Evolutionary conservation across 2,797 vertebrate species (phyloP).

Genomic region (Catharus ustulatus): DNA sequence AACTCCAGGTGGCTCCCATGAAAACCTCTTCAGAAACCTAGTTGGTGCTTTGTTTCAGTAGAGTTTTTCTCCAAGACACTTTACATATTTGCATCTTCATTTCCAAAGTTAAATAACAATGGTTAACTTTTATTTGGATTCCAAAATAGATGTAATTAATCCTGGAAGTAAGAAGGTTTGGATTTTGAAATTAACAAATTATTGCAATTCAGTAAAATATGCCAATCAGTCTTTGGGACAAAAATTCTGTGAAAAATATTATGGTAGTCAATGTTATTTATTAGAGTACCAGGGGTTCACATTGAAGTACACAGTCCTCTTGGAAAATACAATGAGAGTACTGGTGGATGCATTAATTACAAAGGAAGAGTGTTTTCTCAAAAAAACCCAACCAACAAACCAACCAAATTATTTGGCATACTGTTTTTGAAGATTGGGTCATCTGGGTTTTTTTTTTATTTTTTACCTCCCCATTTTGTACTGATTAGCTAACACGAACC

Average conservation of each 20-base stretch:
- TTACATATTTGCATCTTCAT: background rate
- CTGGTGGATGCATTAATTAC: background rate
- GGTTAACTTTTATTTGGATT: conserved; percentile 1
- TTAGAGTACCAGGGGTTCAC: background rate
- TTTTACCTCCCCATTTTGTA: background rate
- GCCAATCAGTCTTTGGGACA: conserved; percentile 21
- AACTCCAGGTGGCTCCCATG: background rate
- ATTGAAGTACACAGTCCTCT: background rate
- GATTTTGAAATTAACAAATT: conserved; percentile 33
- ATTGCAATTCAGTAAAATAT: conserved; percentile 1
- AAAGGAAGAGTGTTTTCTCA: background rate
- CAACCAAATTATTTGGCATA: background rate
- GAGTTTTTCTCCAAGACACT: background rate
- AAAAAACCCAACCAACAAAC: background rate
- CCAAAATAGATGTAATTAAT: background rate
- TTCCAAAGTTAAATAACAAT: conserved; percentile 5
- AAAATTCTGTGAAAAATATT: conserved; percentile 31
- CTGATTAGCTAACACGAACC: background rate
- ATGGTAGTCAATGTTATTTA: background rate
- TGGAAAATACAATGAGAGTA: background rate
- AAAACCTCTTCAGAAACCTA: background rate
- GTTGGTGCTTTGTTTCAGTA: background rate
- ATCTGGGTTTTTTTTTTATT: rapidly evolving
- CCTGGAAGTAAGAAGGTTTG: conserved; percentile 1
- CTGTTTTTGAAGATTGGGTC: background rate